Evolutionary conservation across 2,888 invertebrate genomes (phyloP).

Genomic region (Sesia apiformis): DNA sequence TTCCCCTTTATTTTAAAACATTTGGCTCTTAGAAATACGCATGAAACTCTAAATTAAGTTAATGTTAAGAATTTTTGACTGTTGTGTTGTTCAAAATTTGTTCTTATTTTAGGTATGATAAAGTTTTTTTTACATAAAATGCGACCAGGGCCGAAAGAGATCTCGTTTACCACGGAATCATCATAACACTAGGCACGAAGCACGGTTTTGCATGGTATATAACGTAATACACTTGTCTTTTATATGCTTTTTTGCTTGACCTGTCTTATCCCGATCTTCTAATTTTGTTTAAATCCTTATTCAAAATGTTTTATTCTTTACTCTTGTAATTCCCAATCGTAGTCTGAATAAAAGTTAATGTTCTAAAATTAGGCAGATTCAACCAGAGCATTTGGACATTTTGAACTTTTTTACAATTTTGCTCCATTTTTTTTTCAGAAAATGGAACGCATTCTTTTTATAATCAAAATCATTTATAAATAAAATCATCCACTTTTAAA

Average conservation of each 20-base stretch:
- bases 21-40: constrained; percentile 20
- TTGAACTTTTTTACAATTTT: too few relatives aligned
- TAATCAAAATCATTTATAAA: too few relatives aligned
- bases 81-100: constrained; percentile 33
- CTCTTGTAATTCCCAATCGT: too few relatives aligned
- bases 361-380: too few relatives aligned
- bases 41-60: constrained; percentile 12
- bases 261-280: constrained; percentile 1
- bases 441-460: too few relatives aligned
- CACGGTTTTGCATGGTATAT: constrained; percentile 43
- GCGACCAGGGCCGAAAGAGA: constrained; percentile 73
- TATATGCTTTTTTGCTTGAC: constrained; percentile 7
- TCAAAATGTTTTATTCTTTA: background rate
- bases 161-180: constrained; percentile 28
- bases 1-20: constrained; percentile 25
- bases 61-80: constrained; percentile 14
- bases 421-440: too few relatives aligned
- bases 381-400: too few relatives aligned
- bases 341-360: too few relatives aligned
- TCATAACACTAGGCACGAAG: constrained; percentile 32
- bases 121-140: constrained; percentile 40
- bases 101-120: constrained; percentile 55
- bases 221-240: constrained; percentile 6
- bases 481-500: too few relatives aligned
- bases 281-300: background rate